Evolutionary conservation across 2,113 vertebrate genomes (phyloP), one percentile per base, ranked within the genome.

Genomic region (Dendropsophus ebraccatus): DNA sequence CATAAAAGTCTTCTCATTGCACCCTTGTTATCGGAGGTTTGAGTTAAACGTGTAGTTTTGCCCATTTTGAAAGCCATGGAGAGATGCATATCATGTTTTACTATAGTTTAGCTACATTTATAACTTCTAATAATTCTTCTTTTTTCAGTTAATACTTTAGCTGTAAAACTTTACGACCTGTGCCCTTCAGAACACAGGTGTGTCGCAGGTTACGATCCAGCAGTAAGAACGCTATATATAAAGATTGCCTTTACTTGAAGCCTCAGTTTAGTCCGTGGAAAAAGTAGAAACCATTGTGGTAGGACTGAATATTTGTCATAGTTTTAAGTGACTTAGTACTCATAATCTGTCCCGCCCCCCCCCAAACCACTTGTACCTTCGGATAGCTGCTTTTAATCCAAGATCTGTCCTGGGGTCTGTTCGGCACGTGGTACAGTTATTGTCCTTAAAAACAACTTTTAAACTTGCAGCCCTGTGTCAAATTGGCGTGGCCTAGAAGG

Each of bases 21-120:
- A 23, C 72, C 37, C 25, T 75, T 49, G 37, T 73, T 65, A 75
- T 56, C 54, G 17, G 14, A 28, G 32, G 70, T 60, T 60, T 75
- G 54, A 83, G 35, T 49, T 49, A 58, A 45, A 74, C 6, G 49
- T 47, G 58, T 60, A 47, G 14, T 62, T 84, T 84, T 25, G 25
- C 16, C 35, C 69, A 30, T 60, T 74, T 74, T 0, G n/a, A 73
- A 73, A 83, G 10, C 30, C 37, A 7, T n/a, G 41, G 67, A 54
- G 69, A 83, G 28, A 74, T 60, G 50, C 69, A 28, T 74, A 83
- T 72, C 30, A 75, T 62, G 32, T 45, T 84, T 76, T 75, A 75
- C 54, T 76, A 73, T 3, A 60, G 81, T 82, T 82, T 82, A 32
- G 52, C 37, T 65, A 45, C 54, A 62, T 84, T 76, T 76, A 84